These are phyloP conservation scores for Cryptocephalus primarius DNA, from an alignment of 2,888 invertebrate species.

Conservation along the genomic window DNA sequence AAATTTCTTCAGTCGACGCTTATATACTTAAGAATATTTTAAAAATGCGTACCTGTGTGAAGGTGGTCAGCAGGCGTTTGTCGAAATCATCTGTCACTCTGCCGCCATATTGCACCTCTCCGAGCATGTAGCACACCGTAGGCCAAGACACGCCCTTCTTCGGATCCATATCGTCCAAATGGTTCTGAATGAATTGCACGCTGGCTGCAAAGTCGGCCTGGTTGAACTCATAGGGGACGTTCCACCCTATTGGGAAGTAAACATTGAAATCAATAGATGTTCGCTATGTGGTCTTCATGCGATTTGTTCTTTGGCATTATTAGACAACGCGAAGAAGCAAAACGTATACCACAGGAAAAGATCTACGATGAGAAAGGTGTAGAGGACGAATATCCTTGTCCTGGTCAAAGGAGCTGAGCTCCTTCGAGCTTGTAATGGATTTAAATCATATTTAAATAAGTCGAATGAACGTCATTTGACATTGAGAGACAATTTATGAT, in stretches of 20 bases:
- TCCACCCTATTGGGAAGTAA: slow-evolving; percentile 64
- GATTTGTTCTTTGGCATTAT: no score
- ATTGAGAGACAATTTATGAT: no score
- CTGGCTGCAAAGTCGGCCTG: slow-evolving; percentile 94
- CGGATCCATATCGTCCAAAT: slow-evolving; percentile 92
- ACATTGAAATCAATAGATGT: not conserved
- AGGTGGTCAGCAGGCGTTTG: slow-evolving; percentile 83
- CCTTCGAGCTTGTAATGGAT: no score
- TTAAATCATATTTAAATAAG: no score
- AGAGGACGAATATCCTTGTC: no score
- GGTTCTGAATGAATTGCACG: slow-evolving; percentile 92
- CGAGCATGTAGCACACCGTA: slow-evolving; percentile 94
- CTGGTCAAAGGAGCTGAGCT: no score
- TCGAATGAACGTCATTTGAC: no score
- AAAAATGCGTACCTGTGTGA: slow-evolving; percentile 50
- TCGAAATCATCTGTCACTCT: slow-evolving; percentile 96
- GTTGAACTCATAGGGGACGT: slow-evolving; percentile 93
- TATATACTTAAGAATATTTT: no score
- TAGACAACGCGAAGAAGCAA: no score
- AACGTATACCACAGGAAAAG: no score
- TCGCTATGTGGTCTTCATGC: not conserved
- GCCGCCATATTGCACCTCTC: slow-evolving; percentile 74
- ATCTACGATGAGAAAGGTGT: no score
- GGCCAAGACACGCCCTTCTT: slow-evolving; percentile 97
- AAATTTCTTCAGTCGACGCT: no score